Base-by-base conservation (phyloP, 2,113 vertebrate species). In the Platichthys stellatus region DNA sequence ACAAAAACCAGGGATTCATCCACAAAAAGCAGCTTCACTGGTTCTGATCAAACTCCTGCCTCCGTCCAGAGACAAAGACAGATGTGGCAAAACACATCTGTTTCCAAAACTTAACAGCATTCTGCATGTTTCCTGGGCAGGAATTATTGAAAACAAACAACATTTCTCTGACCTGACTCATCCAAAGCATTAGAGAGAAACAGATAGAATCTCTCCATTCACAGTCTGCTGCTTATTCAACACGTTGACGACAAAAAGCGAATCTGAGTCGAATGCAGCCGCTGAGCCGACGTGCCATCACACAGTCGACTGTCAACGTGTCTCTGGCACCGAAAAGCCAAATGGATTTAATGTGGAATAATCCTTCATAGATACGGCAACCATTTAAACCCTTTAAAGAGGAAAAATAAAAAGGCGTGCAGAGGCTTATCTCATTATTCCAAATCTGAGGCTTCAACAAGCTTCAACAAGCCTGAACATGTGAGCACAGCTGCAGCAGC, bases 191-290 rank as follows among this genome's bases (percentile, higher is more conserved):
- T 20, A 65, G 47, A 14, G 54, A 76, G 61, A 67, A 67, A 61
- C 74, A 60, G 84, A 87, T 81, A 70, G 40, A 23, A 84, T 86
- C 80, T 11, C 73, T 66, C 45, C 59, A 64, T 68, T 80, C 84
- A 80, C 81, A 82, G 77, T 85, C 74, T 85, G 80, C 74, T 77
- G 84, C 69, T 59, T 47, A 72, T 80, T 80, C 53, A 47, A 73
- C 62, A 69, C 68, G 24, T 63, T 49, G 7, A 70, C 71, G 68
- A 58, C 63, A 75, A 53, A 28, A n/a, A 53, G 65, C 23, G 24
- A 15, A 31, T 28, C 28, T 70, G 53, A 69, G 15, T 7, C 4
- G 47, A n/a, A 23, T 17, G 26, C 35, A 3, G 13, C 45, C 35
- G 4, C 54, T 24, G 60, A 81, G 67, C 70, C 71, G 72, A 53